Evolutionary conservation across 2,113 vertebrate species (phyloP), one percentile per base, ranked within the genome.

Genomic region (Protomyctophum bolini): DNA sequence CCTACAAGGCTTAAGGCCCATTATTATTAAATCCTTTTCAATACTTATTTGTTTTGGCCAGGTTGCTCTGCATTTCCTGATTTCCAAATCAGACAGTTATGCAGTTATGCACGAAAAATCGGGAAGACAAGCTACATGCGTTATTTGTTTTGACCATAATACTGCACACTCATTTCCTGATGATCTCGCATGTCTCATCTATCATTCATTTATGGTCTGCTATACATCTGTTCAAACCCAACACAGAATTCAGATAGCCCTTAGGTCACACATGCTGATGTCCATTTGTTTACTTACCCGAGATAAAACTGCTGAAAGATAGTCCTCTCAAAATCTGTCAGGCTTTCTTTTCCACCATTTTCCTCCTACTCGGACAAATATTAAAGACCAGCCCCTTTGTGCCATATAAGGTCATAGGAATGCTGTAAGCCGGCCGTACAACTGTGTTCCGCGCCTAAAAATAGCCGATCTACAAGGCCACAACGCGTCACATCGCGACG

Each of bases 341-440:
- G 63, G 54, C 63, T 78, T 33, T 70, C 6, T 57, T 61, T 15
- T 76, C 86, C 72, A 87, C 85, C 86, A 86, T 91, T 88, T 91
- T 83, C 70, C 61, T 84, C 55, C 29, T 28, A 45, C 46, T 21
- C 21, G 21, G 72, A 70, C 41, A 63, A 58, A 69, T 7, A 50
- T 21, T 21, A 21, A 21, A 72, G 59, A 10, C 69, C 85, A 0
- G 58, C 84, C 89, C 72, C 77, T 66, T 62, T 29, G 4, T 79
- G 58, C 81, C 84, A 78, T 74, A 88, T 82, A 83, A 64, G 87
- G 89, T 2, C 56, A 62, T 4, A 14, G 58, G 74, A 46, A 78
- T 4, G 6, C 69, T 41, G 33, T 41, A 41, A 41, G 2, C 33
- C 33, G 33, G 5, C 1, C 33, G 33, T 41, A 41, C 5, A 6